These are phyloP conservation scores for Perizoma affinitatum DNA, from an alignment of 2,888 invertebrate species.

Conservation along the genomic window DNA sequence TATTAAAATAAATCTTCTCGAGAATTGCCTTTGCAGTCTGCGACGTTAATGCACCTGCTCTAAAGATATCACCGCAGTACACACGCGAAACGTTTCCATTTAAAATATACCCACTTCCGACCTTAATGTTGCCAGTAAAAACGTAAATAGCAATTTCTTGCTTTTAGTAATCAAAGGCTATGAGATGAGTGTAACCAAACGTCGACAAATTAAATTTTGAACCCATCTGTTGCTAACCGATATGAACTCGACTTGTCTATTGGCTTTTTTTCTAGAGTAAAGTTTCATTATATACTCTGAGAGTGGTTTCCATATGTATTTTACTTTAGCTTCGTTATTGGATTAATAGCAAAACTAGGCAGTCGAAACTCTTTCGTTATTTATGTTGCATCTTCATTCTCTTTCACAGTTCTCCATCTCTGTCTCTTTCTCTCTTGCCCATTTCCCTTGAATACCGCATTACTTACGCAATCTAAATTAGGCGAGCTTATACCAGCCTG, in stretches of 20 bases:
- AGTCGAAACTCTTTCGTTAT: too few relatives aligned
- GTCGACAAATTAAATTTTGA: too few relatives aligned
- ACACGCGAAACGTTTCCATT: slow-evolving; percentile 15
- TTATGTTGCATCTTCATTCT: not conserved
- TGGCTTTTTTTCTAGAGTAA: too few relatives aligned
- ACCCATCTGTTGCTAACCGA: too few relatives aligned
- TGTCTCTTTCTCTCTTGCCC: not conserved
- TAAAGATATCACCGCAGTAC: slow-evolving; percentile 46
- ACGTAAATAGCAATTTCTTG: slow-evolving; percentile 14
- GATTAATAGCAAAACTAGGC: too few relatives aligned
- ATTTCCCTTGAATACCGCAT: not conserved
- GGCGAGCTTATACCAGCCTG: slow-evolving; percentile 49
- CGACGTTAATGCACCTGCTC: slow-evolving; percentile 57
- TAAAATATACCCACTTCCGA: slow-evolving; percentile 7
- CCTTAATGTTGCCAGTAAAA: slow-evolving; percentile 15
- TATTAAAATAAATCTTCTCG: slow-evolving; percentile 43
- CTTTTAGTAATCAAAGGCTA: slow-evolving; percentile 1
- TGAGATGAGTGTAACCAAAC: too few relatives aligned
- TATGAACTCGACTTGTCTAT: too few relatives aligned
- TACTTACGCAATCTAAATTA: slow-evolving; percentile 47
- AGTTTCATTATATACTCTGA: too few relatives aligned
- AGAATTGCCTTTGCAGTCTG: slow-evolving; percentile 53
- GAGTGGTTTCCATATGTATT: too few relatives aligned
- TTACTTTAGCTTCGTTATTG: too few relatives aligned
- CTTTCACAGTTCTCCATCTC: not conserved